phyloP scores from a whole-genome alignment of 2,797 vertebrate genomes.

The Tenualosa ilisha region DNA sequence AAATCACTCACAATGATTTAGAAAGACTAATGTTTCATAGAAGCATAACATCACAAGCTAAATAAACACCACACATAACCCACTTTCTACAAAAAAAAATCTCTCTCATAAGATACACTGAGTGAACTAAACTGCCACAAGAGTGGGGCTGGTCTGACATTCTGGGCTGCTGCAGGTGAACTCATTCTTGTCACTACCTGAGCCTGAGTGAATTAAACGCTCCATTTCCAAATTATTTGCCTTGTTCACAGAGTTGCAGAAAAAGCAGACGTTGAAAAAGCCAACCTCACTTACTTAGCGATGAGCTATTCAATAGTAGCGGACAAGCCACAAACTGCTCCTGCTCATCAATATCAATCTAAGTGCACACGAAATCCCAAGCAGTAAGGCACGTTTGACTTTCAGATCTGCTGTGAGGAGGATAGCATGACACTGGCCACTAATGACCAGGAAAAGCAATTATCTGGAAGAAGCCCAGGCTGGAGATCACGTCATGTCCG shows the following conservation, averaged over 20 bases:
- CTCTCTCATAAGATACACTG: not conserved
- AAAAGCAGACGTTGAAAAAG: not conserved
- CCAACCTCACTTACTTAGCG: not conserved
- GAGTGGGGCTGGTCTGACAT: not conserved
- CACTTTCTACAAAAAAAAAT: not conserved
- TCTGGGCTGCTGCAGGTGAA: not conserved
- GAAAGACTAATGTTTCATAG: too few relatives aligned
- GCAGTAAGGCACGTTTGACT: not conserved
- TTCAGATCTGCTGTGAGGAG: slow-evolving; percentile 11
- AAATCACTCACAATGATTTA: too few relatives aligned
- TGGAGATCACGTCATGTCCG: slow-evolving; percentile 15
- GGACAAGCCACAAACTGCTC: slow-evolving; percentile 7
- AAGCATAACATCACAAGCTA: too few relatives aligned
- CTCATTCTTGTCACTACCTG: not conserved
- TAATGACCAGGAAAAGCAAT: slow-evolving; percentile 23
- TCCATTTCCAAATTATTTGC: not conserved
- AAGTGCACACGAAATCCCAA: slow-evolving; percentile 1
- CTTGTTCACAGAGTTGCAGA: too few relatives aligned
- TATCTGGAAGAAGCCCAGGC: slow-evolving; percentile 1
- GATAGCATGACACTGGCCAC: not conserved
- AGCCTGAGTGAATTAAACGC: not conserved
- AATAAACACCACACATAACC: too few relatives aligned
- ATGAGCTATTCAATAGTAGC: not conserved
- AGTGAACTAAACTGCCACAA: not conserved
- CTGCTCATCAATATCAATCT: not conserved